phyloP scores from a whole-genome alignment of 1,140 invertebrate genomes.

The Drosophila lacertosa region DNA sequence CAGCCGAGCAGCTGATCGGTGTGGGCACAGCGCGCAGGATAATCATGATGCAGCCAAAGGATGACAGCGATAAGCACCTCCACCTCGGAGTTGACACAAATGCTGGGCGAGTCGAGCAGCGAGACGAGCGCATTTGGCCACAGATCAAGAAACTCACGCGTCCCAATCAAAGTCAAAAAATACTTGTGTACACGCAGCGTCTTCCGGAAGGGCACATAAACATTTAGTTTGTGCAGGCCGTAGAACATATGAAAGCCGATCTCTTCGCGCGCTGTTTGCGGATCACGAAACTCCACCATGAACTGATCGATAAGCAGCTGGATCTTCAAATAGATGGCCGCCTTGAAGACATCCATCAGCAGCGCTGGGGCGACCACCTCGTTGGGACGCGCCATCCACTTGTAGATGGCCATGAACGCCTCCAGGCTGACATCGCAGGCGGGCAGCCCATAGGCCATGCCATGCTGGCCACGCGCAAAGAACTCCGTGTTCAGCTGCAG shows the following conservation, averaged over 20 bases:
- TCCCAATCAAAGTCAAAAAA: constrained; percentile 26
- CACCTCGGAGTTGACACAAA: constrained; percentile 42
- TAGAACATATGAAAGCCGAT: constrained; percentile 31
- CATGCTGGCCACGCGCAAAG: constrained; percentile 5
- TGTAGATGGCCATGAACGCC: constrained; percentile 25
- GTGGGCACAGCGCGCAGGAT: neutral
- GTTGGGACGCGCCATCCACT: constrained; percentile 21
- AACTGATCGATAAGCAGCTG: constrained; percentile 24
- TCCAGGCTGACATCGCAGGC: constrained; percentile 6
- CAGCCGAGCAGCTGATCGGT: constrained; percentile 3
- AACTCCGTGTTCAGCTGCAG: constrained; percentile 10
- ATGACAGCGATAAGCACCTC: constrained; percentile 34
- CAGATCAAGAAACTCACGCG: constrained; percentile 2
- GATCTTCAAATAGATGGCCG: constrained; percentile 19
- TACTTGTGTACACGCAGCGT: constrained; percentile 25
- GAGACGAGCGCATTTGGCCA: constrained; percentile 5
- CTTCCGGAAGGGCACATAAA: neutral
- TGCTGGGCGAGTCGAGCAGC: constrained; percentile 19
- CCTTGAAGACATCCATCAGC: constrained; percentile 22
- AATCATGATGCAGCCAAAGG: constrained; percentile 28
- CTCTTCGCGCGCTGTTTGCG: constrained; percentile 22
- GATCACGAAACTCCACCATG: constrained; percentile 10
- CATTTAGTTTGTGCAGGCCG: constrained; percentile 10
- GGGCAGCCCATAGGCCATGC: constrained; percentile 31
- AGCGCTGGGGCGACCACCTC: constrained; percentile 5